Evolutionary conservation across 2,113 vertebrate species (phyloP).

Genomic region (Mustela lutreola): DNA sequence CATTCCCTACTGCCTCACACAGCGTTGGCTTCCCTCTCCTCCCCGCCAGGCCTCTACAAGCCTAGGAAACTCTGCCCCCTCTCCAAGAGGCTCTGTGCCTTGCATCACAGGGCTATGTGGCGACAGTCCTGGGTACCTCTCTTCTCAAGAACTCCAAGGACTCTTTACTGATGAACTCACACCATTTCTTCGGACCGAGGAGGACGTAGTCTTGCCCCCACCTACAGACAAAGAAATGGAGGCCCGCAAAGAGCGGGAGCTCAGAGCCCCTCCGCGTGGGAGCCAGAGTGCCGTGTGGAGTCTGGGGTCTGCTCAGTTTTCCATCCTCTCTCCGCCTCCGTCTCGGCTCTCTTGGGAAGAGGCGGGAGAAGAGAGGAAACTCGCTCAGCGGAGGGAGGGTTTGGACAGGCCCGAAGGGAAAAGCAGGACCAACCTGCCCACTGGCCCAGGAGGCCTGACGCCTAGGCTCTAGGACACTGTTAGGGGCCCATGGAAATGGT

Average conservation of each 20-base stretch:
- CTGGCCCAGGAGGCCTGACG: neutral
- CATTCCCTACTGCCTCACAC: neutral
- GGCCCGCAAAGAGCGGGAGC: rapidly evolving
- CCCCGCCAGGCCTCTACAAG: neutral
- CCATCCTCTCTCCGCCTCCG: neutral
- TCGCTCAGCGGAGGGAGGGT: neutral
- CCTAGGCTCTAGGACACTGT: neutral
- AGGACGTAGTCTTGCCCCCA: rapidly evolving
- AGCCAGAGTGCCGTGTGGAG: rapidly evolving
- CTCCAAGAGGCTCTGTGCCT: neutral
- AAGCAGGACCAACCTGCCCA: neutral
- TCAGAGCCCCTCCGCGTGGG: rapidly evolving
- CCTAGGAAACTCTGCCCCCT: rapidly evolving
- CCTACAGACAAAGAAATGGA: rapidly evolving
- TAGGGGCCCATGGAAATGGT: neutral
- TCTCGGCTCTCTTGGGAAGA: neutral
- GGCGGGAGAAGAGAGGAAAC: neutral
- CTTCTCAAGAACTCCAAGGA: neutral
- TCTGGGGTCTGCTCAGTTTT: neutral
- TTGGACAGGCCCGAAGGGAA: neutral
- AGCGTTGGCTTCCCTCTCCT: rapidly evolving
- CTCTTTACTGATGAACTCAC: neutral
- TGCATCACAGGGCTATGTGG: neutral
- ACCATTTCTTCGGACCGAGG: neutral
- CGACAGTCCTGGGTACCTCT: neutral